Evolutionary conservation across 2,113 vertebrate genomes (phyloP).

Genomic region (Alligator sinensis): DNA sequence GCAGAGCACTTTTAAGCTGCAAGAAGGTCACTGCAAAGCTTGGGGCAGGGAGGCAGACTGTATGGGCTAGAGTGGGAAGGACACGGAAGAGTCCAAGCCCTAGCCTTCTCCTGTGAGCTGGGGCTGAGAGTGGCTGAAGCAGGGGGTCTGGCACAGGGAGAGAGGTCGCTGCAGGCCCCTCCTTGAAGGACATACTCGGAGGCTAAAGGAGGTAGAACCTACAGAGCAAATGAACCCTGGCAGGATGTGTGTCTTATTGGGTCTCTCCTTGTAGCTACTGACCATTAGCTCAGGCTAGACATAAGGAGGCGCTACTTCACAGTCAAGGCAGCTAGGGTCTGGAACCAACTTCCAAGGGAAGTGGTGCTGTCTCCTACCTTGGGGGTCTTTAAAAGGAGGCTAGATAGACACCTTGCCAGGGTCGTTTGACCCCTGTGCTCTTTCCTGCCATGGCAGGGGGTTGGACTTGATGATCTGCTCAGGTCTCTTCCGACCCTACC

Average conservation of each 20-base stretch:
- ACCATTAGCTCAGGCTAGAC: too few species aligned
- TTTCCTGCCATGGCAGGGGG: too few species aligned
- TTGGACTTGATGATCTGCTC: neutral
- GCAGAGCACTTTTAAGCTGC: neutral
- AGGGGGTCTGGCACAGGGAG: neutral
- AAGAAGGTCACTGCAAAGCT: neutral
- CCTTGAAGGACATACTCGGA: neutral
- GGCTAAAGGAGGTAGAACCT: neutral
- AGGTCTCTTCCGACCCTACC: neutral
- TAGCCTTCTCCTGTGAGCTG: neutral
- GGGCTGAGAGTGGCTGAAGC: neutral
- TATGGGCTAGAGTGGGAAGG: neutral
- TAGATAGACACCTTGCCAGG: too few species aligned
- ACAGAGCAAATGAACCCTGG: neutral
- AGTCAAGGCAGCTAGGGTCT: too few species aligned
- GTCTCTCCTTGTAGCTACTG: neutral
- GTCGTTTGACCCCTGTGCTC: too few species aligned
- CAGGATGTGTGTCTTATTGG: neutral
- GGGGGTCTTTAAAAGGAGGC: too few species aligned
- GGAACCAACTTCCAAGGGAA: too few species aligned
- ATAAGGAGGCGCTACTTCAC: too few species aligned
- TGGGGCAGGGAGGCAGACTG: neutral
- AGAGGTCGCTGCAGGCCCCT: neutral
- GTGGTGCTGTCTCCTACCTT: too few species aligned
- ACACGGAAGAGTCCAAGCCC: too few species aligned